Base-by-base conservation (phyloP, 2,888 invertebrate genomes). In the Acrobasis consociella region DNA sequence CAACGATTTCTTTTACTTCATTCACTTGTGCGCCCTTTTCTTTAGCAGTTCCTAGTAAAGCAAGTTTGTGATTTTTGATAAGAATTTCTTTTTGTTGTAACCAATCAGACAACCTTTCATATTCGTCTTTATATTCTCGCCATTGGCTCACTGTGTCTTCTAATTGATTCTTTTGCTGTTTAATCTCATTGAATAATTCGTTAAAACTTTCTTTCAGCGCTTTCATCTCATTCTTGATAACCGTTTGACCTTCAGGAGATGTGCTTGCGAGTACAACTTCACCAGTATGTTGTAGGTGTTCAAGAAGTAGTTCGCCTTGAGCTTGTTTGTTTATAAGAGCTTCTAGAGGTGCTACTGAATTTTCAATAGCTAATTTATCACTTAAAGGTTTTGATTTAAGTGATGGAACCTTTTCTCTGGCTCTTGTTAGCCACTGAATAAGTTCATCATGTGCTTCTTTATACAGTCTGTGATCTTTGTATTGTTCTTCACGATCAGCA, bases 391-490 rank as follows among this genome's bases (percentile, higher is more conserved):
- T 95, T 65, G 97, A 97, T 80, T 97, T 97, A 66, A 97, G 91
- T 5, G 97, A 96, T 5, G 98, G 98, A 67, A 98, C 95, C 81
- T 97, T 97, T 86, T 98, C 98, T 67, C 97, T 94, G 0, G 97
- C 96, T 71, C 97, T 93, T 62, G 95, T 95, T 67, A 99, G 93
- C 98, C 98, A 99, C 62, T 96, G 95, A 58, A 96, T 96, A 15
- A 98, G 93, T 77, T 97, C 97, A 77, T 98, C 98, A 69, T 97
- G 96, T 7, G 98, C 97, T 86, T 98, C 98, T 81, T 98, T 98
- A 82, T 98, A 99, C 1, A 96, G 85, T 67, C 97, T 94, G 78
- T 98, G 98, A 81, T 98, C 97, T 78, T 96, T 95, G 77, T 96
- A 97, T 78, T 98, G 97, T 75, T 96, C 96, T 82, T 97, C 97